Base-by-base conservation (phyloP, 2,113 vertebrate species). In the Hirundichthys speculiger region DNA sequence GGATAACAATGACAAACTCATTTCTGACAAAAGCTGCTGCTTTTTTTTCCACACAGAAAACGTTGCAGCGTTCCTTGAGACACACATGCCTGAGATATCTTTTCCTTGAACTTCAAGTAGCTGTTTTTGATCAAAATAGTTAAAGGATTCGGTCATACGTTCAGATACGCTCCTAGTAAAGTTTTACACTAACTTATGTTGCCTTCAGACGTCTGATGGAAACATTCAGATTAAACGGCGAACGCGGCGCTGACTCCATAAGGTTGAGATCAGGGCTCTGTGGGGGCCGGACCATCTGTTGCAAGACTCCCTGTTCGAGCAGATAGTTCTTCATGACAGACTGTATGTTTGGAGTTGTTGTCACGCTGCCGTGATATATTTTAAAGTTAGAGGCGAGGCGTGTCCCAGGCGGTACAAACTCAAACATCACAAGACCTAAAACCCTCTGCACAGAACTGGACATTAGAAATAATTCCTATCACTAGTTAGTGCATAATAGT, bases 271-370 rank as follows among this genome's bases (percentile, higher is more conserved):
- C 34, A 15, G 6, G 19, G 13, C 19, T 21, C 18, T 30, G 42
- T 34, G 56, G 27, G 56, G 58, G 38, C 11, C 55, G 11, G 7
- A 24, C 27, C 55, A 45, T 16, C 25, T 6, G 55, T 42, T 46
- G 40, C 25, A 24, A 13, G 25, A 18, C 46, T 58, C 53, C 18
- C 1, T 19, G 10, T 19, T 45, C 20, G 21, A 6, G n/a, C 19
- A 15, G 16, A 58, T 15, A 27, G 40, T 13, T 58, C 21, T 42
- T 57, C 41, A 40, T 42, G 16, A 57, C 40, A 8, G 13, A 21
- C 1, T 46, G 43, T 9, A 25, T 39, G 45, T 13, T 22, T 21
- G 54, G 15, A 27, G 22, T 3, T 8, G 43, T 5, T 20, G 14
- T 45, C 12, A 22, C 13, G 38, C 60, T 0, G 2, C 51, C 18